Conservation (phyloP, 2,888 invertebrate genomes). For the Esperia sulphurella region DNA sequence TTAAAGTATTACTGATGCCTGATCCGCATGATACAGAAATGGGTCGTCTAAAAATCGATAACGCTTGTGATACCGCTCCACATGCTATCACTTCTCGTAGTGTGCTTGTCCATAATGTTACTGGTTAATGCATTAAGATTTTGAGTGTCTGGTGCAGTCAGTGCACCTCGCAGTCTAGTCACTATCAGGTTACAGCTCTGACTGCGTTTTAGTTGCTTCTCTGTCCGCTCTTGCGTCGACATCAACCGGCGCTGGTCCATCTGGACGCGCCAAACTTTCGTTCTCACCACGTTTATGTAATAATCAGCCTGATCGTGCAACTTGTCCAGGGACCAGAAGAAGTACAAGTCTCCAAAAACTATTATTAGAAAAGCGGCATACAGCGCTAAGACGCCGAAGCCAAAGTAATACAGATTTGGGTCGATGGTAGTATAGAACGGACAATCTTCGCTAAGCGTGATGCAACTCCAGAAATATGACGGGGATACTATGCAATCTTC, state of each 20-base stretch:
- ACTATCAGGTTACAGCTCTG: slow-evolving; percentile 40
- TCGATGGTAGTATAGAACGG: slow-evolving; percentile 44
- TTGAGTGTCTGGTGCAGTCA: slow-evolving; percentile 20
- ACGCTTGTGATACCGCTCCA: slow-evolving; percentile 28
- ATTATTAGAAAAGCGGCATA: slow-evolving; percentile 45
- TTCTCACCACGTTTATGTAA: slow-evolving; percentile 44
- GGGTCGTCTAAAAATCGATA: slow-evolving; percentile 18
- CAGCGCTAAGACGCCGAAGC: slow-evolving; percentile 36
- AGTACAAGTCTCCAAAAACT: slow-evolving; percentile 47
- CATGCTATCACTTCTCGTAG: slow-evolving; percentile 10
- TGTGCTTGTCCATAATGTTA: slow-evolving; percentile 6
- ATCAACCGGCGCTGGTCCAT: slow-evolving; percentile 44
- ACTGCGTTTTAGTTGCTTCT: slow-evolving; percentile 45
- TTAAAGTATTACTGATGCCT: neutral
- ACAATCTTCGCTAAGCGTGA: slow-evolving; percentile 51
- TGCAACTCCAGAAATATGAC: slow-evolving; percentile 60
- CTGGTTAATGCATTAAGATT: slow-evolving; percentile 21
- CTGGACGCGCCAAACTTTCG: slow-evolving; percentile 48
- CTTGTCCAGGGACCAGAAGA: slow-evolving; percentile 53
- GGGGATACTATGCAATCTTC: slow-evolving; percentile 12
- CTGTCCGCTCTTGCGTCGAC: slow-evolving; percentile 45
- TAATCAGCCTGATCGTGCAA: slow-evolving; percentile 47
- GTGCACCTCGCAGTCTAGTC: slow-evolving; percentile 34
- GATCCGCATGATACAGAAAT: neutral
- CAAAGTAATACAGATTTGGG: slow-evolving; percentile 52